These are phyloP conservation scores for Anagrus nilaparvatae DNA, from an alignment of 1,140 invertebrate species.

Conservation along the genomic window DNA sequence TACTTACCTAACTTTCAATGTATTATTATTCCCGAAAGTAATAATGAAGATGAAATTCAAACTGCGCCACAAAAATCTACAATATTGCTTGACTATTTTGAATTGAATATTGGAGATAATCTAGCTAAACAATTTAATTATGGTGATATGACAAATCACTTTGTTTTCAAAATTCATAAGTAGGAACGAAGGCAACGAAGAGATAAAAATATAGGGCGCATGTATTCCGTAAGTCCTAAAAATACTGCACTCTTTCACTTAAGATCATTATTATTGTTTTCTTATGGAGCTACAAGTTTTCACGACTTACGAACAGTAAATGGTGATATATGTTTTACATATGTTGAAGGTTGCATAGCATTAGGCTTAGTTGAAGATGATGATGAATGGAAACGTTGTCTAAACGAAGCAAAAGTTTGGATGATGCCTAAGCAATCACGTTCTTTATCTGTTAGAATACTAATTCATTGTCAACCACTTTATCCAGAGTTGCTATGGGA, in stretches of 20 bases:
- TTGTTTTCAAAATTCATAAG: conserved; percentile 4
- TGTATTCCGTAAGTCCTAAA: conserved; percentile 8
- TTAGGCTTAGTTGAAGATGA: conserved; percentile 2
- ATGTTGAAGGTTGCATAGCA: background rate
- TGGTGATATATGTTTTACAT: background rate
- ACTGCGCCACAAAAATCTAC: background rate
- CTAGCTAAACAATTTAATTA: conserved; percentile 2
- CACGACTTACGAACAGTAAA: background rate
- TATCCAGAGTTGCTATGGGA: too few relatives aligned
- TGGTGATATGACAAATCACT: background rate
- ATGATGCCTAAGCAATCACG: conserved; percentile 5
- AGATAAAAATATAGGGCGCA: background rate
- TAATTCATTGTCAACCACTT: too few relatives aligned
- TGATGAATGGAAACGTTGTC: conserved; percentile 3
- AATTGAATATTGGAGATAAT: background rate
- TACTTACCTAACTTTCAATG: background rate
- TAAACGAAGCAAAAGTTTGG: conserved; percentile 4
- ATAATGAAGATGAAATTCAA: background rate
- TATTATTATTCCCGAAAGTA: background rate
- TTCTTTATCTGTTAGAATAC: too few relatives aligned
- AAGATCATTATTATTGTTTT: background rate
- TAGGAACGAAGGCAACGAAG: background rate
- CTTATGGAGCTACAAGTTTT: conserved; percentile 1
- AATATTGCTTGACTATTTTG: conserved; percentile 4
- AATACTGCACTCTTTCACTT: background rate